Base-by-base conservation (phyloP, 1,140 invertebrate genomes). In the Drosophila tristis region DNA sequence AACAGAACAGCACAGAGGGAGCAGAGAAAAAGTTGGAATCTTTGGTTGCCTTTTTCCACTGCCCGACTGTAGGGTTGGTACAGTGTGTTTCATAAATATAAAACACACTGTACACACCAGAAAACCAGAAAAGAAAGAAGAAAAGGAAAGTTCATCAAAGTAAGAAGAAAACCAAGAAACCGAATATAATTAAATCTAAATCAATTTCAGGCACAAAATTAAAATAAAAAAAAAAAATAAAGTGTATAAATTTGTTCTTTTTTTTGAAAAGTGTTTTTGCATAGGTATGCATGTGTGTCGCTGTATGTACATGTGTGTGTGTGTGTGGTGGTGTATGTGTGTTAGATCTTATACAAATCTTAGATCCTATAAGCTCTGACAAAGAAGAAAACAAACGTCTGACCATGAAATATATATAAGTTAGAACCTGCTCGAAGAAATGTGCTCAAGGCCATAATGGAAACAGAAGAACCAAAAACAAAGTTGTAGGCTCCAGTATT, bases 301-400 rank as follows among this genome's bases (percentile, higher is more conserved):
- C 9, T 65, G n/a, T 39, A 39, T 51, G 39, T 57, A 74, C 70
- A 74, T n/a, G 26, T 61, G 31, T 45, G 43, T 56, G 59, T 64
- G 25, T 60, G 43, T 74, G 15, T 48, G n/a, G n/a, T n/a, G n/a
- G 49, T 60, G 16, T 20, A 13, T 48, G 8, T 67, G 44, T 59
- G 9, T 56, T 35, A 47, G 26, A 29, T 20, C 16, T 31, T 29
- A 45, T 20, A 15, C 23, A 39, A 39, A n/a, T 50, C n/a, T 35
- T 53, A 39, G 11, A 39, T 53, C 25, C 8, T 53, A 53, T 15
- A 26, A 29, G 35, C 35, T 39, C 35, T 13, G 35, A 39, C 4
- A 39, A 13, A 39, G 13, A 9, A 39, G 35, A 39, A 39, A 39
- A 39, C 35, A 39, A 39, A 39, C 11, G 35, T 39, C 35, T 11